Conservation (phyloP, 2,888 invertebrate species). For the Tanytarsus gracilentus region DNA sequence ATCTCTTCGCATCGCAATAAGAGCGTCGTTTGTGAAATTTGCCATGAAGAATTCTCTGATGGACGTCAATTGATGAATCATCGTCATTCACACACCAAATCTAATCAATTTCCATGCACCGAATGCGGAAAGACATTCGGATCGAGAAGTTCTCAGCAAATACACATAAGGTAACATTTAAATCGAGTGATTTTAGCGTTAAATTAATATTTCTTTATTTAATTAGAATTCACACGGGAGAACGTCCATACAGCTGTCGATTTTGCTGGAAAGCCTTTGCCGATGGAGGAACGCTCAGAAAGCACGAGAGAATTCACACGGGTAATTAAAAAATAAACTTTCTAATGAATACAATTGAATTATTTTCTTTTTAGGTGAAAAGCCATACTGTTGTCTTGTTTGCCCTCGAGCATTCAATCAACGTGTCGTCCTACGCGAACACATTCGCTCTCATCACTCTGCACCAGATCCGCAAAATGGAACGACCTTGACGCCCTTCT, state of each 20-base stretch:
- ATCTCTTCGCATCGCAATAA: slow-evolving; percentile 64
- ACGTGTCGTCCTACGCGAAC: slow-evolving; percentile 73
- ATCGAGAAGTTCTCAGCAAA: slow-evolving; percentile 75
- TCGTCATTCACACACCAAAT: slow-evolving; percentile 52
- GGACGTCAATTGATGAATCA: slow-evolving; percentile 61
- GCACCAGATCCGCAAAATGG: slow-evolving; percentile 64
- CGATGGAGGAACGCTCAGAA: slow-evolving; percentile 74
- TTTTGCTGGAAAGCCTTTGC: slow-evolving; percentile 87
- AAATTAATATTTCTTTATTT: slow-evolving; percentile 4
- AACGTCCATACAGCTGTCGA: slow-evolving; percentile 73
- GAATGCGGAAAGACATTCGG: slow-evolving; percentile 83
- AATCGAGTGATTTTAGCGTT: not conserved
- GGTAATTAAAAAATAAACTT: slow-evolving; percentile 39
- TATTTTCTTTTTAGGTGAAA: slow-evolving; percentile 49
- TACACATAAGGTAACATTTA: slow-evolving; percentile 63
- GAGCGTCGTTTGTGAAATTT: slow-evolving; percentile 58
- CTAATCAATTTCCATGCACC: slow-evolving; percentile 62
- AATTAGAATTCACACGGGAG: slow-evolving; percentile 39
- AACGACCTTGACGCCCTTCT: slow-evolving; percentile 54
- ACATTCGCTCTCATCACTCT: slow-evolving; percentile 78
- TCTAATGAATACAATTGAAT: not conserved
- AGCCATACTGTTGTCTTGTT: slow-evolving; percentile 79
- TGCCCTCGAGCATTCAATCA: slow-evolving; percentile 83
- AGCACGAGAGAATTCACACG: slow-evolving; percentile 79
- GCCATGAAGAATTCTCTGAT: slow-evolving; percentile 61